Conservation (phyloP, 2,888 invertebrate genomes). For the Crossocerus cetratus region DNA sequence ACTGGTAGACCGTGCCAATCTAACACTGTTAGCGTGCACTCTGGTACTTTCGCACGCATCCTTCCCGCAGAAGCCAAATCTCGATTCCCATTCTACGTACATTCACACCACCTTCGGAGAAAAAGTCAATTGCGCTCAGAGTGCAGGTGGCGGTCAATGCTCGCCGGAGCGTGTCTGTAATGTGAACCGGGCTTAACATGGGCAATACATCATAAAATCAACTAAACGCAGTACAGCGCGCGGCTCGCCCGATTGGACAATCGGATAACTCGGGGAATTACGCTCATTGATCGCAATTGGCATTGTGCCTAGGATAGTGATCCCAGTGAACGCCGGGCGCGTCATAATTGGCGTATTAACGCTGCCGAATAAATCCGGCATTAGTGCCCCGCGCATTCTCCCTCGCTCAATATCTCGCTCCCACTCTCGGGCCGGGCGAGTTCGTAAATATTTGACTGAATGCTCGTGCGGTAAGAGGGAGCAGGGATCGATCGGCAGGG, state of each 20-base stretch:
- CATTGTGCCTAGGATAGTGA: conserved; percentile 24
- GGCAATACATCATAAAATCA: too few relatives aligned
- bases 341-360: conserved; percentile 9
- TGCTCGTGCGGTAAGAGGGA: conserved; percentile 33
- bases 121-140: too few relatives aligned
- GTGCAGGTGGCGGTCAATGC: too few relatives aligned
- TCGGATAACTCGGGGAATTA: background rate
- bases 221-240: too few relatives aligned
- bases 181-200: too few relatives aligned
- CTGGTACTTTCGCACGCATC: too few relatives aligned
- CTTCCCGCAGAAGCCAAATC: too few relatives aligned
- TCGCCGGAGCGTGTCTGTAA: background rate
- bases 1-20: too few relatives aligned
- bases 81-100: too few relatives aligned
- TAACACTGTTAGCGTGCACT: too few relatives aligned
- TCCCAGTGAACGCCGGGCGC: conserved; percentile 24
- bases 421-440: background rate
- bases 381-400: background rate
- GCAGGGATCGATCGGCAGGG: conserved; percentile 42
- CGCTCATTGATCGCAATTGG: conserved; percentile 33
- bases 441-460: conserved; percentile 53
- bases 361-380: conserved; percentile 1
- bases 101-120: too few relatives aligned
- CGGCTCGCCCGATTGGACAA: background rate
- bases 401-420: background rate